Evolutionary conservation across 2,113 vertebrate genomes (phyloP).

Genomic region (Stegastes partitus): DNA sequence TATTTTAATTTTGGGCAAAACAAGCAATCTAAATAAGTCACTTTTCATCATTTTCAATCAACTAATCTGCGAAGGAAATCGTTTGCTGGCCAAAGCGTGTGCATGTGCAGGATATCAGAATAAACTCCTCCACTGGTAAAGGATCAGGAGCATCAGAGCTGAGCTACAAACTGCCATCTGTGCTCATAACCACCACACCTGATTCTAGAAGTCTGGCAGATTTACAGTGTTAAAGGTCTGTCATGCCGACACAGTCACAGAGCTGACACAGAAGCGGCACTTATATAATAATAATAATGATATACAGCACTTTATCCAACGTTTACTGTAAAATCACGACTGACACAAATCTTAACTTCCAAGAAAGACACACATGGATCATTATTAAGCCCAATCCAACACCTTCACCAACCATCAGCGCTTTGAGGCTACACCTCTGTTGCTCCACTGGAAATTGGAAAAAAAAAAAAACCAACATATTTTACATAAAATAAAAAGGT

Average conservation of each 20-base stretch:
- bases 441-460: not conserved
- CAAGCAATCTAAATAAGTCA: not conserved
- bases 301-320: not conserved
- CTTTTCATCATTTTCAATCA: not conserved
- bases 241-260: conserved; percentile 22
- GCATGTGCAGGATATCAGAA: not conserved
- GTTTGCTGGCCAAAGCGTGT: not conserved
- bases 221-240: conserved; percentile 44
- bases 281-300: not conserved
- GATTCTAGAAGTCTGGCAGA: conserved; percentile 46
- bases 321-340: not conserved
- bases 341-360: not conserved
- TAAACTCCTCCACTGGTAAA: not conserved
- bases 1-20: not conserved
- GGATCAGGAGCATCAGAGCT: too few species aligned
- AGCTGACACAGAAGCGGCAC: conserved; percentile 3
- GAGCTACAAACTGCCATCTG: conserved; percentile 20
- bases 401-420: not conserved
- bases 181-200: conserved; percentile 25
- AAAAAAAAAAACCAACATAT: not conserved
- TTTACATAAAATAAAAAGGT: conserved; percentile 16
- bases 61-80: not conserved
- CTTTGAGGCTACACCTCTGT: not conserved
- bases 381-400: not conserved
- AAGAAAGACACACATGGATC: not conserved